These are phyloP conservation scores for Lepus europaeus DNA, from an alignment of 2,113 vertebrate species.

Conservation along the genomic window DNA sequence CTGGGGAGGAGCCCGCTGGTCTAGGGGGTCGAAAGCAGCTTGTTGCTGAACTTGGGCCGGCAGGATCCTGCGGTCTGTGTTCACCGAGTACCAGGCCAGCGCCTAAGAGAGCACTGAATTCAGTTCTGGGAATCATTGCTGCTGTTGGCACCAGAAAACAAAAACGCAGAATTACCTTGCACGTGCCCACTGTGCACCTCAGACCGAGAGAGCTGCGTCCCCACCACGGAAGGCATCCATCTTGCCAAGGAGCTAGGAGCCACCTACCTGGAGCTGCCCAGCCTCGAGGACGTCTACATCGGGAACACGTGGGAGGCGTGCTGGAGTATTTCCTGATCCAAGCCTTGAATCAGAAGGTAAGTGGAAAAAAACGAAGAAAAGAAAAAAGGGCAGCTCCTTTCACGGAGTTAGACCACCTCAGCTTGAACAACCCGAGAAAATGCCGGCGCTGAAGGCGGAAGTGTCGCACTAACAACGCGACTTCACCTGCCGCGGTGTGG, in stretches of 20 bases:
- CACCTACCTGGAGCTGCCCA: slow-evolving; percentile 95
- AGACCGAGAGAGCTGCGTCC: slow-evolving; percentile 95
- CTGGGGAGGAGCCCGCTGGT: slow-evolving; percentile 91
- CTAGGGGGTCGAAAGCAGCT: slow-evolving; percentile 85
- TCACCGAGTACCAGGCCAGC: slow-evolving; percentile 93
- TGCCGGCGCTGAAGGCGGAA: slow-evolving; percentile 94
- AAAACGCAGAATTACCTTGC: slow-evolving; percentile 92
- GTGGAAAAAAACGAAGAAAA: slow-evolving; percentile 94
- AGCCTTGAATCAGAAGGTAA: slow-evolving; percentile 96
- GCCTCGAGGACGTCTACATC: slow-evolving; percentile 95
- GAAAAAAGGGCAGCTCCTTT: slow-evolving; percentile 89
- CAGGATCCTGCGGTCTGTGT: slow-evolving; percentile 87
- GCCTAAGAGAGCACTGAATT: slow-evolving; percentile 77
- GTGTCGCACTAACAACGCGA: slow-evolving; percentile 94
- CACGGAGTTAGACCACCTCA: slow-evolving; percentile 93
- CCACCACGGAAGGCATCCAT: slow-evolving; percentile 94
- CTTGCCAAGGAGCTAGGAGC: slow-evolving; percentile 96
- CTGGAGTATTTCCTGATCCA: slow-evolving; percentile 99
- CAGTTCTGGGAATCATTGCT: too few species aligned
- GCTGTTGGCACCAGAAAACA: too few species aligned
- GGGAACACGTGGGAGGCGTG: slow-evolving; percentile 98
- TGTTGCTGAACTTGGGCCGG: slow-evolving; percentile 85
- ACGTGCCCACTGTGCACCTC: slow-evolving; percentile 96
- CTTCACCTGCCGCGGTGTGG: slow-evolving; percentile 94
- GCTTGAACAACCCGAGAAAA: slow-evolving; percentile 96